Percentiles rank a stretch among this genome's conserved stretches.
These are phyloP conservation scores for Acheta domesticus DNA, from an alignment of 2,888 invertebrate species.

Conservation along the genomic window DNA sequence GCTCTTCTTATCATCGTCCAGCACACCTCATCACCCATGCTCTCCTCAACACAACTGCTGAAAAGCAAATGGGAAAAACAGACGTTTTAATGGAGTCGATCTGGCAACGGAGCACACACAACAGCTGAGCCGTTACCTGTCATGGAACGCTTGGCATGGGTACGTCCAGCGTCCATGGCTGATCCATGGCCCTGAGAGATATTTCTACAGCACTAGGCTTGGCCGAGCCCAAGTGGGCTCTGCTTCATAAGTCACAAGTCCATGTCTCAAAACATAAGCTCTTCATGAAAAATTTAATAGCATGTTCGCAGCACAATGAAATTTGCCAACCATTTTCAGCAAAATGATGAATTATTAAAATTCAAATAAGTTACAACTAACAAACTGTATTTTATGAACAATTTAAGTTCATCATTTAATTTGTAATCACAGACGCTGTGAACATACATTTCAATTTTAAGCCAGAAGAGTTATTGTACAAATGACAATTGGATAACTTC, in stretches of 20 bases:
- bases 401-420: no score
- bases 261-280: background rate
- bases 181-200: slow-evolving; percentile 11
- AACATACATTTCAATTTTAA: no score
- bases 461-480: no score
- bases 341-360: no score
- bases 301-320: no score
- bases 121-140: slow-evolving; percentile 9
- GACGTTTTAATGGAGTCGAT: slow-evolving; percentile 31
- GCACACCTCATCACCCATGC: slow-evolving; percentile 4
- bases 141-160: background rate
- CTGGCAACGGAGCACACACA: slow-evolving; percentile 1
- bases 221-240: background rate
- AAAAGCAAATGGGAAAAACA: slow-evolving; percentile 36
- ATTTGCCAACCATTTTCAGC: no score
- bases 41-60: slow-evolving; percentile 30
- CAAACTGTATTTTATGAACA: no score
- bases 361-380: no score
- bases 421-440: no score
- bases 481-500: no score
- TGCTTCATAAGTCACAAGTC: background rate
- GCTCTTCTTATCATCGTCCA: slow-evolving; percentile 1
- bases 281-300: no score
- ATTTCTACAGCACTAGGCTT: background rate
- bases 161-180: slow-evolving; percentile 4